Evolutionary conservation across 2,113 vertebrate species (phyloP), one percentile per base, ranked within the genome.

Genomic region (Peromyscus polionotus): DNA sequence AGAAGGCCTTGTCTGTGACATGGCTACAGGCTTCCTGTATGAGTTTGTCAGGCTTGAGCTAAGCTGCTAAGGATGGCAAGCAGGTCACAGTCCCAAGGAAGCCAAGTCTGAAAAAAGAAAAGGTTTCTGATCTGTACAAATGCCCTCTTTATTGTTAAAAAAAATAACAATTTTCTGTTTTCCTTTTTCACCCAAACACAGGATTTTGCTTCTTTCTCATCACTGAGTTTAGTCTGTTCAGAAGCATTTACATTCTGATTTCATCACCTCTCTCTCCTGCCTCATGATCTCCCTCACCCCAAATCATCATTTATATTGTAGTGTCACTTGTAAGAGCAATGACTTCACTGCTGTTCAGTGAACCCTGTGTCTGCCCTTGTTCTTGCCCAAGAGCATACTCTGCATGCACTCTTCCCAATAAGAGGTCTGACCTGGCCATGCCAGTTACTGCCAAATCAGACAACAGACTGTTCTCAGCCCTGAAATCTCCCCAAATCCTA

Each of bases 81-180:
- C 2, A 0, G 85, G 3, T 33, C 36, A 13, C 1, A 31, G 54
- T 9, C 1, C 45, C 22, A 5, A 1, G 19, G 8, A 39, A 36
- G 48, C 2, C 61, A 39, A 36, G 3, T 1, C 2, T 9, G n/a
- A 12, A 65, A 36, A 10, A 8, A 39, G 26, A 70, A 28, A 0
- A 5, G 65, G 26, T 68, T 14, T 8, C 33, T 57, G 2, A 8
- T 1, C 0, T 70, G 16, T 45, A 54, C 28, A 70, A 39, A 1
- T 3, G 39, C 7, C 39, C 63, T 26, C 0, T 22, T 45, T 61
- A 1, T 61, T 63, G 26, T 70, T 4, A 2, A 39, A 75, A 3
- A 11, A 0, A 13, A 63, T 17, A 28, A 19, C n/a, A 4, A 3
- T 19, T 36, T 84, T 63, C 10, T 12, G 31, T 72, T 28, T 57